A percentile compares a stretch with the other conserved stretches of the same genome.
Conservation (phyloP, 1,140 invertebrate species). For the Maniola jurtina region DNA sequence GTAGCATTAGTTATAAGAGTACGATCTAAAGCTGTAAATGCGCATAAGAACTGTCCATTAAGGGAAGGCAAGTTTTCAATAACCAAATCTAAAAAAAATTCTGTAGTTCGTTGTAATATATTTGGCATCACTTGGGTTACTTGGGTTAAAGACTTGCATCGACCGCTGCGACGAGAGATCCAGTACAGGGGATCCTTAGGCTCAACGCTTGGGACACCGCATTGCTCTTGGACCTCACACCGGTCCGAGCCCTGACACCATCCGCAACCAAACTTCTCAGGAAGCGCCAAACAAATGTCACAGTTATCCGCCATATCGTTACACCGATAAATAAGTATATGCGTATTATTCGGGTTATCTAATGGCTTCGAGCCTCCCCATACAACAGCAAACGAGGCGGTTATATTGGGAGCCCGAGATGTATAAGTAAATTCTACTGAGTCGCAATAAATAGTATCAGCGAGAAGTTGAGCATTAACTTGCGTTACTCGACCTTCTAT, state of each 20-base stretch:
- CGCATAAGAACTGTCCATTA: conserved; percentile 93
- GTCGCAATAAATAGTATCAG: conserved; percentile 96
- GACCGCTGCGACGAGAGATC: conserved; percentile 97
- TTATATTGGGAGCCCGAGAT: conserved; percentile 92
- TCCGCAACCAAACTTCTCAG: conserved; percentile 94
- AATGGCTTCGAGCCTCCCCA: conserved; percentile 96
- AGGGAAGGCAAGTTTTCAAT: conserved; percentile 96
- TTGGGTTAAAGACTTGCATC: conserved; percentile 97
- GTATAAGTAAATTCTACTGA: conserved; percentile 95
- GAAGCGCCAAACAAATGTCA: conserved; percentile 94
- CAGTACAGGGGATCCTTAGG: conserved; percentile 95
- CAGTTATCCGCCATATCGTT: conserved; percentile 97
- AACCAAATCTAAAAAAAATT: conserved; percentile 91
- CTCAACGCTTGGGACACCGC: conserved; percentile 81
- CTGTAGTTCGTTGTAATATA: conserved; percentile 95
- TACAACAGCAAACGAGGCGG: conserved; percentile 95
- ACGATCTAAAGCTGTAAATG: conserved; percentile 95
- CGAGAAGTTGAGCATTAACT: conserved; percentile 92
- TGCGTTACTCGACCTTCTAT: conserved; percentile 95
- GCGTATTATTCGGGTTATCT: conserved; percentile 96
- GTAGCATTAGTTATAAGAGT: conserved; percentile 94
- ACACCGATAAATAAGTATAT: conserved; percentile 92
- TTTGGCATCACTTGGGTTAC: conserved; percentile 95
- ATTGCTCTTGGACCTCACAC: conserved; percentile 95
- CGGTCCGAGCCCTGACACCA: conserved; percentile 95